These are phyloP conservation scores for Cistogaster globosa DNA, from an alignment of 2,888 invertebrate genomes.

Conservation along the genomic window DNA sequence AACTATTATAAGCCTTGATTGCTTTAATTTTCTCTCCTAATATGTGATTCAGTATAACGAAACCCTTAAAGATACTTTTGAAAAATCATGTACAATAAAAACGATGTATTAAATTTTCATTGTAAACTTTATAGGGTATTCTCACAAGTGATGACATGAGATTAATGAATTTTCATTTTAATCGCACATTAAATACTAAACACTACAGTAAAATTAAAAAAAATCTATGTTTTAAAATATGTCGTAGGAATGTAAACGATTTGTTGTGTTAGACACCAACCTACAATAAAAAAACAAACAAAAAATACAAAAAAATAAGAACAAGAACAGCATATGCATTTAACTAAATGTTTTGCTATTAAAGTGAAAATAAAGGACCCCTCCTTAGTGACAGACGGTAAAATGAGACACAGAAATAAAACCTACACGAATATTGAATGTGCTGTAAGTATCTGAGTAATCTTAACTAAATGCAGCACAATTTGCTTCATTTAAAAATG, in stretches of 20 bases:
- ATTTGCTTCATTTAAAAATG: constrained; percentile 51
- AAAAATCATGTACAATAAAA: too few species aligned
- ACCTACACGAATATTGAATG: background rate
- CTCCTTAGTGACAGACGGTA: constrained; percentile 73
- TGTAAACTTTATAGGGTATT: constrained; percentile 3
- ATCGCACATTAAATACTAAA: constrained; percentile 73
- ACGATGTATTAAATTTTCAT: too few species aligned
- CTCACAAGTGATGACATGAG: constrained; percentile 70
- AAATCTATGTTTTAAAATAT: constrained; percentile 79
- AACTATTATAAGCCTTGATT: too few species aligned
- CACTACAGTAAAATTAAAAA: background rate
- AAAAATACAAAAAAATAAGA: too few species aligned
- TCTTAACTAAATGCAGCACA: constrained; percentile 15
- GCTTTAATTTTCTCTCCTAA: too few species aligned
- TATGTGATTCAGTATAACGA: too few species aligned
- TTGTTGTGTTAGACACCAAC: constrained; percentile 77
- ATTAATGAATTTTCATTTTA: constrained; percentile 80
- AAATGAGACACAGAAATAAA: constrained; percentile 19
- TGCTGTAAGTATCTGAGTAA: constrained; percentile 7
- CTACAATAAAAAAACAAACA: constrained; percentile 36
- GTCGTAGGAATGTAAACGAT: constrained; percentile 78
- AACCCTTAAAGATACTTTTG: too few species aligned
- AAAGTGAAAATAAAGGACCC: constrained; percentile 71
- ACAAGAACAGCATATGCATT: constrained; percentile 65
- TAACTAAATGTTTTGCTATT: constrained; percentile 60